Percentiles rank a stretch among this genome's conserved stretches.
Conservation (phyloP, 2,888 invertebrate genomes). For the Xylota segnis region DNA sequence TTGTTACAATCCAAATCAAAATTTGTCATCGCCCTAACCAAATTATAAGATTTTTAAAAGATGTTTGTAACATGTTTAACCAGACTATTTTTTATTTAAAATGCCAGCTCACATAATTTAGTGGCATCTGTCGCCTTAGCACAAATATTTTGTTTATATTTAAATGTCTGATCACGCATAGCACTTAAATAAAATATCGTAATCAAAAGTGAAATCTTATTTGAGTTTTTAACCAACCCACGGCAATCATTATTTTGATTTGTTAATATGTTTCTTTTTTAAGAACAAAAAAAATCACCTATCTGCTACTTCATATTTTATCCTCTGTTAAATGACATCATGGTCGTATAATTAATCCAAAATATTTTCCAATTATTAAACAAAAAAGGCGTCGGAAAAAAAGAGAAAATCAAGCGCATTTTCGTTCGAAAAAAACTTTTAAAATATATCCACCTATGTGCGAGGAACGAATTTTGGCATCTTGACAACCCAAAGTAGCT, state of each 20-base stretch:
- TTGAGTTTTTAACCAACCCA: slow-evolving; percentile 3
- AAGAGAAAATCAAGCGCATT: slow-evolving; percentile 10
- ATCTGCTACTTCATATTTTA: slow-evolving; percentile 7
- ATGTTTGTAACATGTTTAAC: no score
- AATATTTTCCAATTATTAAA: slow-evolving; percentile 50
- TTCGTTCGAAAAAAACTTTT: neutral
- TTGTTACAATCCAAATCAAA: neutral
- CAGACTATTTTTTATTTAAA: slow-evolving; percentile 7
- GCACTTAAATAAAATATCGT: slow-evolving; percentile 10
- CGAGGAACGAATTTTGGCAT: slow-evolving; percentile 58
- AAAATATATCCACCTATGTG: slow-evolving; percentile 33
- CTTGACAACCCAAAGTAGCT: slow-evolving; percentile 60
- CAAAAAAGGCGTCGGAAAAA: slow-evolving; percentile 27
- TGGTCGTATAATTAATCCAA: slow-evolving; percentile 54
- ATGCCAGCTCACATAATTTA: neutral
- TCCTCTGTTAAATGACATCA: slow-evolving; percentile 60
- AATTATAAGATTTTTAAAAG: no score
- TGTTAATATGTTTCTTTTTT: neutral
- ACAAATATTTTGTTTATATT: slow-evolving; percentile 27
- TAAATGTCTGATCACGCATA: slow-evolving; percentile 20
- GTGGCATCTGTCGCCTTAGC: slow-evolving; percentile 19
- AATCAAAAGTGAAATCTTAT: slow-evolving; percentile 19
- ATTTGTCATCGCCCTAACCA: neutral
- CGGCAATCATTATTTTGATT: slow-evolving; percentile 13
- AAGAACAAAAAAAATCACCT: slow-evolving; percentile 12